Evolutionary conservation across 2,797 vertebrate species (phyloP).

Genomic region (Acipenser transmontanus): DNA sequence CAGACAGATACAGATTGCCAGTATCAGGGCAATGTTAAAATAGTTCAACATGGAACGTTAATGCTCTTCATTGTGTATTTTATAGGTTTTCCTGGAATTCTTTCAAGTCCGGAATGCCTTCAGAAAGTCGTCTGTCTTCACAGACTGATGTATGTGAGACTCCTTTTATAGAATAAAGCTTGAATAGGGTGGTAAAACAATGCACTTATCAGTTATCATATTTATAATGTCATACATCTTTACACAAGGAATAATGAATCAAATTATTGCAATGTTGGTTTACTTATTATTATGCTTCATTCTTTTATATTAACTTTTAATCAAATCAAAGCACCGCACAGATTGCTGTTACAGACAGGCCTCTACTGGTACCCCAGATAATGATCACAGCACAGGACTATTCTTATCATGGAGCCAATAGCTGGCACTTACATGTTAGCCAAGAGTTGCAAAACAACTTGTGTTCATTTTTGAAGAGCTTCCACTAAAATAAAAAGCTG

Average conservation of each 20-base stretch:
- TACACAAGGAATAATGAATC: background rate
- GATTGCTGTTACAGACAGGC: slow-evolving; percentile 3
- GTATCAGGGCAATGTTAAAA: too few species aligned
- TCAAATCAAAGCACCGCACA: slow-evolving; percentile 4
- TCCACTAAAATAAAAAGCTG: slow-evolving; percentile 35
- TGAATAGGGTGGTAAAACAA: background rate
- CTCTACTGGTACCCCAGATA: slow-evolving; percentile 13
- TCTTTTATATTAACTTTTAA: slow-evolving; percentile 9
- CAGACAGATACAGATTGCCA: too few species aligned
- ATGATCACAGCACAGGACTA: slow-evolving; percentile 20
- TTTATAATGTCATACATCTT: background rate
- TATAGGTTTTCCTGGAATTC: too few species aligned
- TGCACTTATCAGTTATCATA: slow-evolving; percentile 1
- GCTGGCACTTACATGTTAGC: slow-evolving; percentile 31
- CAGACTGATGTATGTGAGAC: too few species aligned
- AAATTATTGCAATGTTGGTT: slow-evolving; percentile 4
- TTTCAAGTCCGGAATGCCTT: too few species aligned
- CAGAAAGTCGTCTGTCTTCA: too few species aligned
- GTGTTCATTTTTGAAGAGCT: slow-evolving; percentile 35
- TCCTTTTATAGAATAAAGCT: too few species aligned
- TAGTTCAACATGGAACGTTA: too few species aligned
- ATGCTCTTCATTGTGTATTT: too few species aligned
- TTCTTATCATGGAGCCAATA: slow-evolving; percentile 21
- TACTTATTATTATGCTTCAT: background rate
- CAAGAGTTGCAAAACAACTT: slow-evolving; percentile 30